These are phyloP conservation scores for Ommatoiulus sabulosus DNA, from an alignment of 2,888 invertebrate genomes.

Conservation along the genomic window DNA sequence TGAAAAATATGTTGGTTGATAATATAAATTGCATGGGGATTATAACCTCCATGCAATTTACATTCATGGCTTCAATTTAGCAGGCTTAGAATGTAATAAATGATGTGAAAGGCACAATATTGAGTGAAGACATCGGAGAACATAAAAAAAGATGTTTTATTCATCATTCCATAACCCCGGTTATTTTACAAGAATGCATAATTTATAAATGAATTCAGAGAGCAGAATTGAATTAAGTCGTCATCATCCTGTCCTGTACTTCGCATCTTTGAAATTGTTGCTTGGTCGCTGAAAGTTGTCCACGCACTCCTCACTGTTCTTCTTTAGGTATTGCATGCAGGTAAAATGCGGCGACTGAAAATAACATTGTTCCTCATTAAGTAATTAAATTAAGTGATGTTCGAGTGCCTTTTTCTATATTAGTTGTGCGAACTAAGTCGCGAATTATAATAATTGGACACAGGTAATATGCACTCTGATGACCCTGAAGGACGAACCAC, in stretches of 20 bases:
- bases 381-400: neutral
- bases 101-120: too few relatives aligned
- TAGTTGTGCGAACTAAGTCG: too few relatives aligned
- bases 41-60: too few relatives aligned
- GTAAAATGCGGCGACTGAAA: conserved; percentile 16
- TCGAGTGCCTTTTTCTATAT: too few relatives aligned
- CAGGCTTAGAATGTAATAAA: too few relatives aligned
- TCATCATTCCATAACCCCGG: neutral
- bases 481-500: too few relatives aligned
- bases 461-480: too few relatives aligned
- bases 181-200: neutral
- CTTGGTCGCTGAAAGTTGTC: neutral
- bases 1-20: too few relatives aligned
- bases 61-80: too few relatives aligned
- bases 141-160: neutral
- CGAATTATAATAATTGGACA: too few relatives aligned
- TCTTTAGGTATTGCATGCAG: conserved; percentile 15
- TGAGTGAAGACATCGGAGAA: too few relatives aligned
- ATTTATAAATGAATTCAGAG: neutral
- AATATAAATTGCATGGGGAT: too few relatives aligned
- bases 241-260: neutral
- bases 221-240: neutral
- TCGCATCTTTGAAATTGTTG: neutral
- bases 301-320: neutral
- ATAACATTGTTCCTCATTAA: neutral